phyloP scores from a whole-genome alignment of 2,797 vertebrate species.

The Loriculus beryllinus region DNA sequence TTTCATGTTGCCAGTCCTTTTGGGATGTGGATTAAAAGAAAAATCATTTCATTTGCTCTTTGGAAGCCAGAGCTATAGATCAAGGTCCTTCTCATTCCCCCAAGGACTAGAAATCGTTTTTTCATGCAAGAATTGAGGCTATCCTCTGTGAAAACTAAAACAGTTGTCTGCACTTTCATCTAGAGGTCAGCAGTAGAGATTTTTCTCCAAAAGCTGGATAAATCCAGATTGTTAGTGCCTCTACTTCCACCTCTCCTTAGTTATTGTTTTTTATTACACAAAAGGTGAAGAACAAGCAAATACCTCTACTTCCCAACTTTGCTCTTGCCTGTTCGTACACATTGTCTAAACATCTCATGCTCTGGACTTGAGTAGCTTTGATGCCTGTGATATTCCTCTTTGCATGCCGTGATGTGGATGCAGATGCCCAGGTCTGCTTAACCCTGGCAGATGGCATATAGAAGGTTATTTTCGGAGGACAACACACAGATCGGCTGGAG shows the following conservation, averaged over 20 bases:
- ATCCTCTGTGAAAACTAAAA: conserved; percentile 2
- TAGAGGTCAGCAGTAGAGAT: conserved; percentile 16
- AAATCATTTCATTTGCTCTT: conserved; percentile 53
- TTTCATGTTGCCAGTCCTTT: background rate
- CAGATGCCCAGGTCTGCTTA: background rate
- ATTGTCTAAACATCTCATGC: background rate
- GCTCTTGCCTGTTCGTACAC: background rate
- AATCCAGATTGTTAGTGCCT: conserved; percentile 5
- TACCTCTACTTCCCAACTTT: background rate
- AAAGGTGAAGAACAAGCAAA: background rate
- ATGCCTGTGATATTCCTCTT: background rate
- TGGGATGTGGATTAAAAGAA: conserved; percentile 21
- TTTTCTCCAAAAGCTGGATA: conserved; percentile 25
- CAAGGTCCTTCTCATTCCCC: conserved; percentile 39
- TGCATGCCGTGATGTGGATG: background rate
- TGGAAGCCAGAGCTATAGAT: conserved; percentile 34
- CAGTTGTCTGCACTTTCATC: conserved; percentile 30
- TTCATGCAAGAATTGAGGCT: background rate
- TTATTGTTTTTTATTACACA: background rate
- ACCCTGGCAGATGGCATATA: background rate
- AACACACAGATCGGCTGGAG: rapidly evolving
- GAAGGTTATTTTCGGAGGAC: background rate
- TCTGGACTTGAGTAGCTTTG: background rate
- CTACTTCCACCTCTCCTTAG: background rate
- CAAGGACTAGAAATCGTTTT: conserved; percentile 20